Evolutionary conservation across 1,140 invertebrate genomes (phyloP).

Genomic region (Rhopalosiphum padi): DNA sequence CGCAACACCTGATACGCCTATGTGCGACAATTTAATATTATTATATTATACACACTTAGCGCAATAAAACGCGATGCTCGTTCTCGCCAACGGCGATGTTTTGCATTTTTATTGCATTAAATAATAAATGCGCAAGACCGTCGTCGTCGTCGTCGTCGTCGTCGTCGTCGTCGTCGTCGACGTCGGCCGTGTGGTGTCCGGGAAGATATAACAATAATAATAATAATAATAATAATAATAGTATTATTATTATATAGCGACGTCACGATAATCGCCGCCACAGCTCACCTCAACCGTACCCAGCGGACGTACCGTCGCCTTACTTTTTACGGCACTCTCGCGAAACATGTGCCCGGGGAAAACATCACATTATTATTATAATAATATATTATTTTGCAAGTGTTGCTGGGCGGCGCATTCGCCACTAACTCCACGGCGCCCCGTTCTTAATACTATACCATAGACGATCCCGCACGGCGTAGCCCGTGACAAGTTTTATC

Average conservation of each 20-base stretch:
- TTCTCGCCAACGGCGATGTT: background rate
- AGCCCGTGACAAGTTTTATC: too few relatives aligned
- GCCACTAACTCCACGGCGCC: too few relatives aligned
- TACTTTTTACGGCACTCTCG: background rate
- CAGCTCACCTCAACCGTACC: background rate
- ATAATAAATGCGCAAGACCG: background rate
- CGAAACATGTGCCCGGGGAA: background rate
- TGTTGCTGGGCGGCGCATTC: too few relatives aligned
- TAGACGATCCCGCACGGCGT: too few relatives aligned
- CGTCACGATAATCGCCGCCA: background rate
- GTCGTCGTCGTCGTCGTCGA: background rate
- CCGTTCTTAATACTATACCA: background rate
- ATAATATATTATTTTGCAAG: background rate
- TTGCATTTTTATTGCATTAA: slow-evolving; percentile 13
- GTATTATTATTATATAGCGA: background rate
- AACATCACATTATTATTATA: background rate
- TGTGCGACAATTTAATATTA: background rate
- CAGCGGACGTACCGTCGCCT: background rate
- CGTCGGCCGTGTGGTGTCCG: background rate
- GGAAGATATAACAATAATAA: background rate
- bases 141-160: background rate
- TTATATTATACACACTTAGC: background rate
- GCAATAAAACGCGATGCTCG: background rate
- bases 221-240: background rate
- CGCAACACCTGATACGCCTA: background rate